These are phyloP conservation scores for Malacoraja senta DNA, from an alignment of 2,797 vertebrate genomes.

Conservation along the genomic window DNA sequence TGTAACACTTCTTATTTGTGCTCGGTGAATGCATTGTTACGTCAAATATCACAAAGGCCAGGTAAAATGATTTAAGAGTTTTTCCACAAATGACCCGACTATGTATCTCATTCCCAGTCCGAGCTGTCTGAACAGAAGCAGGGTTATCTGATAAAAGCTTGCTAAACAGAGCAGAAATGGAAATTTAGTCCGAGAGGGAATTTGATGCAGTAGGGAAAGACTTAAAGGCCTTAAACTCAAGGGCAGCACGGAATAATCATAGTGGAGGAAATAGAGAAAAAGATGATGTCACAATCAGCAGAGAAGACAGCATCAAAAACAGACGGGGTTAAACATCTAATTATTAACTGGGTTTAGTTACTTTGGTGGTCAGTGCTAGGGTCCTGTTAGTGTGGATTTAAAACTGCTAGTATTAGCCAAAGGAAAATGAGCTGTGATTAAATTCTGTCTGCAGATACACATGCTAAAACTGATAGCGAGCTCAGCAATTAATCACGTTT, in stretches of 20 bases:
- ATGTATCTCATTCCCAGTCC: background rate
- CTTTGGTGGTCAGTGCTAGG: background rate
- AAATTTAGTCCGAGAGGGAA: background rate
- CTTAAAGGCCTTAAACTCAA: background rate
- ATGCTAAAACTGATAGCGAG: no score
- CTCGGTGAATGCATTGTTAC: background rate
- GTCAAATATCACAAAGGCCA: background rate
- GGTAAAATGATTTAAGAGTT: conserved; percentile 1
- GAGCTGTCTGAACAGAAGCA: background rate
- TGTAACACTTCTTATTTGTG: conserved; percentile 5
- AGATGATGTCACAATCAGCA: no score
- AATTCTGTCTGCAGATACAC: no score
- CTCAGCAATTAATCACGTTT: no score
- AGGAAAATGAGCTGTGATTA: background rate
- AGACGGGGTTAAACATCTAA: no score
- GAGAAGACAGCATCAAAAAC: no score
- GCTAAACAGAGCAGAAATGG: background rate
- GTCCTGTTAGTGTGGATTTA: background rate
- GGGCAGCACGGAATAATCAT: background rate
- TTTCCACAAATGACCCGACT: background rate
- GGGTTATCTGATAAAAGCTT: background rate
- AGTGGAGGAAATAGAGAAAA: background rate
- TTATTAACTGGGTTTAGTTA: background rate
- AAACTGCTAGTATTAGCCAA: background rate
- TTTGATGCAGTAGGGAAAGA: no score